These are phyloP conservation scores for Periophthalmus magnuspinnatus DNA, from an alignment of 2,797 vertebrate species.

Conservation along the genomic window DNA sequence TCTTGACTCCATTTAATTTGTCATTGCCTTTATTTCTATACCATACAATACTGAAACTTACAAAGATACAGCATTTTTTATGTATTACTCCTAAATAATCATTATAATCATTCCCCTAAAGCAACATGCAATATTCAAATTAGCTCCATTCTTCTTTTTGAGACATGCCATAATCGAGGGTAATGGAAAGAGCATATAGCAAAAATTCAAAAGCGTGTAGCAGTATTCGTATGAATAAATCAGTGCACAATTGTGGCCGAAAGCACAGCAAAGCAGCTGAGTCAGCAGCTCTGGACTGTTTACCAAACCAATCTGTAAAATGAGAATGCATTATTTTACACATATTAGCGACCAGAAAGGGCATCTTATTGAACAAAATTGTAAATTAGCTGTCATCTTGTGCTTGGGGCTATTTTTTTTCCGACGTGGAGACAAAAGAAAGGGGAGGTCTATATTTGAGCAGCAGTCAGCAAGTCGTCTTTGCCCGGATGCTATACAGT, in stretches of 20 bases:
- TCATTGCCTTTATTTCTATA: neutral
- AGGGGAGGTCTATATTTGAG: conserved; percentile 20
- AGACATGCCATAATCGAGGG: conserved; percentile 26
- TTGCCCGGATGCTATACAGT: conserved; percentile 27
- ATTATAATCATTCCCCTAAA: conserved; percentile 1
- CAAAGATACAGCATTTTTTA: neutral
- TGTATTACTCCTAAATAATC: conserved; percentile 2
- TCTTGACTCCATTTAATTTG: conserved; percentile 48
- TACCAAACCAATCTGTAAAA: conserved; percentile 11
- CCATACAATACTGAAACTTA: neutral
- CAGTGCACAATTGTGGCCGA: conserved; percentile 1
- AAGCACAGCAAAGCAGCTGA: conserved; percentile 18
- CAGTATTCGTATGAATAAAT: conserved; percentile 31
- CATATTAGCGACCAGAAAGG: conserved; percentile 9
- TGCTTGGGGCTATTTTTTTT: conserved; percentile 13
- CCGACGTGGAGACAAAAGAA: conserved; percentile 14
- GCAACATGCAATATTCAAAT: neutral
- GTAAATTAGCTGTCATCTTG: conserved; percentile 15
- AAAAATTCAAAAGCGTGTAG: conserved; percentile 21
- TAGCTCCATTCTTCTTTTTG: conserved; percentile 3
- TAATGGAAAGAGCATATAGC: conserved; percentile 33
- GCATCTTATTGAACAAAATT: neutral
- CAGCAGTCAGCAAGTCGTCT: conserved; percentile 48
- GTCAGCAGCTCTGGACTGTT: conserved; percentile 31
- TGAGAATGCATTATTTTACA: conserved; percentile 25